Evolutionary conservation across 2,113 vertebrate genomes (phyloP).

Genomic region (Cavia porcellus): DNA sequence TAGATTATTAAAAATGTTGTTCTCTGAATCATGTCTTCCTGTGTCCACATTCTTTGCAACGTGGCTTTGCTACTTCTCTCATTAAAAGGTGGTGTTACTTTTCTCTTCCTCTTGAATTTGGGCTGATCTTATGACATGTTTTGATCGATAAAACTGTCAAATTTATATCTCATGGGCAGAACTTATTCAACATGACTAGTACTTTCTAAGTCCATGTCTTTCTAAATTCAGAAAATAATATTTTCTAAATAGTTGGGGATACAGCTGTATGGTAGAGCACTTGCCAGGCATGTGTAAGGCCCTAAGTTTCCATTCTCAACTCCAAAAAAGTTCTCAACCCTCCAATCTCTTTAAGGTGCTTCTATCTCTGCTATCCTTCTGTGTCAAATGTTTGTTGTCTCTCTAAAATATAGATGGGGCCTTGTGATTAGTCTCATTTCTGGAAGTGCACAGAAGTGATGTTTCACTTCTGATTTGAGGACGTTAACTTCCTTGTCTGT

Average conservation of each 20-base stretch:
- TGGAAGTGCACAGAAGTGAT: neutral
- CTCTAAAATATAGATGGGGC: neutral
- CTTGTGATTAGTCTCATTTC: constrained; percentile 50
- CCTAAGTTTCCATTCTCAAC: neutral
- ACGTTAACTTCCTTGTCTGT: neutral
- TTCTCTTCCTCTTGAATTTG: neutral
- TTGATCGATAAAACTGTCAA: neutral
- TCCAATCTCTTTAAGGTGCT: neutral
- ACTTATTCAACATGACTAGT: neutral
- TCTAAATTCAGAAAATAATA: neutral
- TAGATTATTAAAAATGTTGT: constrained; percentile 16
- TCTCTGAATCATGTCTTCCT: neutral
- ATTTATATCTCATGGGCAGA: neutral
- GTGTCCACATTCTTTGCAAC: neutral
- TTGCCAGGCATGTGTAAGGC: neutral
- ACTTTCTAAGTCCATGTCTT: constrained; percentile 37
- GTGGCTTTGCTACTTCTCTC: neutral
- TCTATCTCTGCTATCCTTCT: constrained; percentile 10
- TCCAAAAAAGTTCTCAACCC: neutral
- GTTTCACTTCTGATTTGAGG: constrained; percentile 11
- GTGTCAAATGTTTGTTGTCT: neutral
- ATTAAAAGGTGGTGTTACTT: neutral
- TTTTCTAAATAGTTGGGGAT: neutral
- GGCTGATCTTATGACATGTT: constrained; percentile 1
- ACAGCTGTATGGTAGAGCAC: neutral